Conservation (phyloP, 2,888 invertebrate species). For the Allygus modestus region DNA sequence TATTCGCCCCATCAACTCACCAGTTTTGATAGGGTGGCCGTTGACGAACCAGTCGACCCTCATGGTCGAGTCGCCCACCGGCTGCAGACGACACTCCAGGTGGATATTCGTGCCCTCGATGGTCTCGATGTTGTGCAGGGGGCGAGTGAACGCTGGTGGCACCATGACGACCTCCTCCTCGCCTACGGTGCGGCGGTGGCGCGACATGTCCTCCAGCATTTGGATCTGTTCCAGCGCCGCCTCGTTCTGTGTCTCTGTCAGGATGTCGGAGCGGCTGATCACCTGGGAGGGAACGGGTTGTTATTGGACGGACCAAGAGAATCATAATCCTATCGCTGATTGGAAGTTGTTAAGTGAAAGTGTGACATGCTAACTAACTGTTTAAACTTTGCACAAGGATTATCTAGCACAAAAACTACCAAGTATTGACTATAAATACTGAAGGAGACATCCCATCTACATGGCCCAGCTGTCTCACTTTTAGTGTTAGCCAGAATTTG, state of each 20-base stretch:
- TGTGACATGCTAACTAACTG: too few species aligned
- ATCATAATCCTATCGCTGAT: too few species aligned
- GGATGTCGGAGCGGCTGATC: constrained; percentile 87
- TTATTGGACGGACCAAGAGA: not conserved
- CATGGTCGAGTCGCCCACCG: constrained; percentile 95
- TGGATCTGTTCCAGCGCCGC: constrained; percentile 95
- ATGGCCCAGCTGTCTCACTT: too few species aligned
- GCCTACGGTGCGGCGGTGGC: constrained; percentile 83
- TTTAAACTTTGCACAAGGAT: too few species aligned
- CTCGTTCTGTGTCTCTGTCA: constrained; percentile 95
- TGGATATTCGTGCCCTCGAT: constrained; percentile 95
- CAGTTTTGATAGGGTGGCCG: constrained; percentile 93
- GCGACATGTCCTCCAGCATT: constrained; percentile 88
- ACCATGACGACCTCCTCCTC: constrained; percentile 92
- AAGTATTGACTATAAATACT: too few species aligned
- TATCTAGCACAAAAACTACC: too few species aligned
- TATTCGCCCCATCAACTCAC: constrained; percentile 74
- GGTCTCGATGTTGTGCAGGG: constrained; percentile 93
- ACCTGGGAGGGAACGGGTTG: constrained; percentile 74
- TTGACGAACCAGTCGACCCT: constrained; percentile 98
- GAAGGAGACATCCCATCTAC: too few species aligned
- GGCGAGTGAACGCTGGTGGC: constrained; percentile 91
- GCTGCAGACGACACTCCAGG: constrained; percentile 93
- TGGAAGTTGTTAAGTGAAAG: constrained; percentile 15
- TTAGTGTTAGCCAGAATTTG: too few species aligned